phyloP scores from a whole-genome alignment of 1,140 invertebrate species.

The Drosophila willistoni region DNA sequence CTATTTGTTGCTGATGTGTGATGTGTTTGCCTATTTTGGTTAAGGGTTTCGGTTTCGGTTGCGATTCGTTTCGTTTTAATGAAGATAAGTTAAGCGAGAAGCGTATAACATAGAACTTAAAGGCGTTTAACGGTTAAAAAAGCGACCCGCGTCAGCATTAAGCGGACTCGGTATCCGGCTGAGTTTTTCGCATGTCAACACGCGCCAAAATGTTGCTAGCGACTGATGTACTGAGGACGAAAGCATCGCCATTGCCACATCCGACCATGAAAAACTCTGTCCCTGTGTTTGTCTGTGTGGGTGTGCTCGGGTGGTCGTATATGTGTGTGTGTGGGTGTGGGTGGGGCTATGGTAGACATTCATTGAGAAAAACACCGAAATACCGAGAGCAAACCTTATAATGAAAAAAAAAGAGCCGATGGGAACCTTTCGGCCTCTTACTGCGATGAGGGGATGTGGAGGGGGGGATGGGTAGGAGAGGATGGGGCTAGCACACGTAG shows the following conservation, averaged over 20 bases:
- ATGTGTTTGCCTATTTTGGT: not conserved
- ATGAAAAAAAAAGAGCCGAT: too few relatives aligned
- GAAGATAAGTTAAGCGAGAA: constrained; percentile 17
- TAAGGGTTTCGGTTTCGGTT: too few relatives aligned
- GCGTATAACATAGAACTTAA: constrained; percentile 59
- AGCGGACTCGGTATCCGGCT: constrained; percentile 45
- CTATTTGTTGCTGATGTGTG: not conserved
- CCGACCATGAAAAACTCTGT: constrained; percentile 1
- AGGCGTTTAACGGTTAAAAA: constrained; percentile 65
- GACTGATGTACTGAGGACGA: constrained; percentile 56
- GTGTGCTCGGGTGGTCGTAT: not conserved
- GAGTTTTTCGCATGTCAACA: constrained; percentile 76
- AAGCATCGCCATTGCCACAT: constrained; percentile 23
- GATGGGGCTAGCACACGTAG: not conserved
- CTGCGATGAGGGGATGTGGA: not conserved
- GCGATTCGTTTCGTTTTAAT: not conserved
- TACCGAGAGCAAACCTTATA: not conserved
- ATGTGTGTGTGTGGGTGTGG: not conserved
- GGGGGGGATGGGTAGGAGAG: too few relatives aligned
- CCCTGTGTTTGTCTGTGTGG: not conserved
- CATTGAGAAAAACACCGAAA: constrained; percentile 54
- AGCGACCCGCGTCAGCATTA: constrained; percentile 51
- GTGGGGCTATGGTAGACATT: constrained; percentile 25
- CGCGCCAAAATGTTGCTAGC: constrained; percentile 82
- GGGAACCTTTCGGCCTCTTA: too few relatives aligned